Conservation (phyloP, 2,888 invertebrate genomes). For the Antitype chi region DNA sequence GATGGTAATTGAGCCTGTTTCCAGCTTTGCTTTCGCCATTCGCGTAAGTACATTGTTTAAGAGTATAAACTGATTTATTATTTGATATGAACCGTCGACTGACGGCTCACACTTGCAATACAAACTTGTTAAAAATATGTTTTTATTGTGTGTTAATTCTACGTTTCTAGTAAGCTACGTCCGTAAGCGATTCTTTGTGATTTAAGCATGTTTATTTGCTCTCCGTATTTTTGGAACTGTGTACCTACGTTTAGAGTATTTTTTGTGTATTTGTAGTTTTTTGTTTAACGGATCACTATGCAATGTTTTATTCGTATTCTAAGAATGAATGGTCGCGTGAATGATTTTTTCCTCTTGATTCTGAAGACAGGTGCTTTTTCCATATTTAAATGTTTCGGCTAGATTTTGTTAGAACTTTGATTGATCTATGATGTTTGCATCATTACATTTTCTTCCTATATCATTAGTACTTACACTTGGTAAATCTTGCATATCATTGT, state of each 20-base stretch:
- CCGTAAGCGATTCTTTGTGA: conserved; percentile 53
- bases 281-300: conserved; percentile 49
- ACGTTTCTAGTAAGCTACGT: conserved; percentile 49
- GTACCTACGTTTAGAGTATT: conserved; percentile 55
- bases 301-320: conserved; percentile 56
- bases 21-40: conserved; percentile 56
- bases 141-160: conserved; percentile 72
- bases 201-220: conserved; percentile 63
- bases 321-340: conserved; percentile 47
- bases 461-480: neutral
- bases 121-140: conserved; percentile 65
- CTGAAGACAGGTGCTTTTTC: conserved; percentile 23
- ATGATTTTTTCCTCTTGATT: conserved; percentile 25
- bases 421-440: conserved; percentile 19
- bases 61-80: conserved; percentile 65
- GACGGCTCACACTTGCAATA: conserved; percentile 62
- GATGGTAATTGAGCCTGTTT: conserved; percentile 58
- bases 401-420: conserved; percentile 18
- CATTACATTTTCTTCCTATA: neutral
- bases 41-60: conserved; percentile 56
- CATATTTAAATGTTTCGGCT: neutral
- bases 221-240: conserved; percentile 52
- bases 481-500: conserved; percentile 5
- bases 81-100: conserved; percentile 68
- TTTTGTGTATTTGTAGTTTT: conserved; percentile 52